Percentiles rank a stretch among this genome's conserved stretches.
Conservation (phyloP, 2,797 vertebrate species). For the Neosalanx taihuensis region DNA sequence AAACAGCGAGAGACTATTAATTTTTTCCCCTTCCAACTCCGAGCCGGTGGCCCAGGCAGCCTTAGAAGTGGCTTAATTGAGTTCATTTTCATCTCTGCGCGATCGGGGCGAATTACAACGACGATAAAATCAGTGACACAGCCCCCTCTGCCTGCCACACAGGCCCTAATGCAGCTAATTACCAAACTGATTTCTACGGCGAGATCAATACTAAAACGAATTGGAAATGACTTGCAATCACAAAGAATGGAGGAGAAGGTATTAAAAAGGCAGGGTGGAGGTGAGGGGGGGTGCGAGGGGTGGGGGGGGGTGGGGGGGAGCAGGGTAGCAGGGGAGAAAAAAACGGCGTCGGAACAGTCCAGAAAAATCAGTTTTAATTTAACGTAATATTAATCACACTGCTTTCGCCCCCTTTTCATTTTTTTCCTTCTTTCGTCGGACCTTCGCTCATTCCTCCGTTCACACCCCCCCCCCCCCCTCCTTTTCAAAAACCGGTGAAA, state of each 20-base stretch:
- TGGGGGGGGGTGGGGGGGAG: constrained; percentile 42
- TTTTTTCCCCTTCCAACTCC: constrained; percentile 92
- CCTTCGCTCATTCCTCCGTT: constrained; percentile 41
- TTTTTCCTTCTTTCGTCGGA: constrained; percentile 64
- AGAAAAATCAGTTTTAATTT: constrained; percentile 99
- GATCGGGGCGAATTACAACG: constrained; percentile 98
- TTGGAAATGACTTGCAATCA: constrained; percentile 99
- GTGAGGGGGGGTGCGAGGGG: no score
- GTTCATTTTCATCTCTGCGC: constrained; percentile 99
- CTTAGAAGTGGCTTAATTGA: constrained; percentile 99
- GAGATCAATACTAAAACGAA: constrained; percentile 99
- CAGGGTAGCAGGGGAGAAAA: constrained; percentile 65
- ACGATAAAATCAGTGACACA: constrained; percentile 99
- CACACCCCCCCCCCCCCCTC: constrained; percentile 59
- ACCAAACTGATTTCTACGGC: constrained; percentile 99
- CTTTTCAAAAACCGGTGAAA: constrained; percentile 83
- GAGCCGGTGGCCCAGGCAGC: constrained; percentile 94
- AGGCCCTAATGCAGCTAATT: constrained; percentile 99
- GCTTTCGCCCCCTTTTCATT: constrained; percentile 76
- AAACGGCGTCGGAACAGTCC: constrained; percentile 76
- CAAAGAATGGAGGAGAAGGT: constrained; percentile 79
- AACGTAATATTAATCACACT: constrained; percentile 98
- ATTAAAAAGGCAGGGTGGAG: constrained; percentile 74
- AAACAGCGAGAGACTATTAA: constrained; percentile 98
- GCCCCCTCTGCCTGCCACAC: constrained; percentile 95